Base-by-base conservation (phyloP, 2,113 vertebrate genomes). In the Neodon shergylaensis region DNA sequence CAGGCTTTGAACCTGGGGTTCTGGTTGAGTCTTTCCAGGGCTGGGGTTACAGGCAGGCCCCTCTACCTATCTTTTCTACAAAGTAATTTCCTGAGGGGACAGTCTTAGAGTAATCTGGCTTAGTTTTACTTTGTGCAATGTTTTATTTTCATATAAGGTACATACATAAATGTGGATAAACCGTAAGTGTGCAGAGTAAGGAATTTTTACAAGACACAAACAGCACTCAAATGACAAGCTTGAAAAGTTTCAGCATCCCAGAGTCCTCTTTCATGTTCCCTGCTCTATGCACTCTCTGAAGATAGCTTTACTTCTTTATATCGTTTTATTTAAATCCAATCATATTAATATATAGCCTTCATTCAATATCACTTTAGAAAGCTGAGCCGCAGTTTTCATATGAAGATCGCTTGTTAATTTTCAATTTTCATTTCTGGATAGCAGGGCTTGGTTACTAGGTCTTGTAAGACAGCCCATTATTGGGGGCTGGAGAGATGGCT, bases 321-420 rank as follows among this genome's bases (percentile, higher is more conserved):
- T 24, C 91, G 42, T 79, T 91, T 94, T 76, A 85, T 72, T 3
- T 81, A 61, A 91, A 44, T 94, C 2, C 33, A 61, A 82, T 79
- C 14, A 73, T 19, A 52, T 13, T 61, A 68, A 58, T 70, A 70
- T 7, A n/a, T 42, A 8, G 16, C 16, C 39, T 31, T 33, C 39
- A 84, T 66, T 81, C 72, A 79, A 24, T 68, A 49, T 85, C 70
- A 61, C 90, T 96, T 96, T 93, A 49, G 92, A 78, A 58, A 22
- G 33, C 76, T 54, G 47, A 84, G 63, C 49, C 24, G 61, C 44
- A 74, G 10, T 84, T 88, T 91, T 84, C 83, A 54, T 28, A 17
- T 17, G 36, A 39, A 81, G 2, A 44, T 82, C 12, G 14, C 26
- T 76, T 65, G 39, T 65, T 65, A 65, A 84, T 84, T 84, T 65